A percentile compares a stretch with the other conserved stretches of the same genome.
Evolutionary conservation across 2,888 invertebrate species (phyloP).

Genomic region (Chorisops tibialis): DNA sequence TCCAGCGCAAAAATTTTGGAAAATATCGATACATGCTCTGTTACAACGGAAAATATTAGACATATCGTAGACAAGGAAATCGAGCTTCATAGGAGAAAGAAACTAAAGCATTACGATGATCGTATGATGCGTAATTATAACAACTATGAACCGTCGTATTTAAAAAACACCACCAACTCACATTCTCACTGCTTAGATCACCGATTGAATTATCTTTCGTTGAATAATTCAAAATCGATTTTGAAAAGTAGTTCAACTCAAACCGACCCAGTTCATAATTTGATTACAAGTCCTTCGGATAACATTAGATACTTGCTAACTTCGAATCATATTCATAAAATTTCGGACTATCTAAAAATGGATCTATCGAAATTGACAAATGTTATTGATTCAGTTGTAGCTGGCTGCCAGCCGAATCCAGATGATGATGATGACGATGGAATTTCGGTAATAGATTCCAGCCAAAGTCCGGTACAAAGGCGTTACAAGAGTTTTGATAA

Average conservation of each 20-base stretch:
- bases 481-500: no score
- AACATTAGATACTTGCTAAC: background rate
- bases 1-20: background rate
- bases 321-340: background rate
- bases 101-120: background rate
- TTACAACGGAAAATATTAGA: slow-evolving; percentile 8
- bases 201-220: no score
- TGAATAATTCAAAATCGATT: no score
- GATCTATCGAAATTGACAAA: background rate
- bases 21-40: background rate
- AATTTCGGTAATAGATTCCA: background rate
- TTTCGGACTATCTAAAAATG: background rate
- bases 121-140: no score
- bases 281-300: no score
- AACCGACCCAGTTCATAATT: no score
- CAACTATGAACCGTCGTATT: no score
- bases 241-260: no score
- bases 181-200: no score
- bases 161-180: no score
- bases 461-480: slow-evolving; percentile 13
- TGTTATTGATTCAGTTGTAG: background rate
- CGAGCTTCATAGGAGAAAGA: background rate
- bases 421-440: background rate
- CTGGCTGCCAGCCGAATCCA: background rate
- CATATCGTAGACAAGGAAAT: slow-evolving; percentile 9